A percentile compares a stretch with the other conserved stretches of the same genome.
phyloP scores from a whole-genome alignment of 2,113 vertebrate genomes.

The Coracopsis vasa region DNA sequence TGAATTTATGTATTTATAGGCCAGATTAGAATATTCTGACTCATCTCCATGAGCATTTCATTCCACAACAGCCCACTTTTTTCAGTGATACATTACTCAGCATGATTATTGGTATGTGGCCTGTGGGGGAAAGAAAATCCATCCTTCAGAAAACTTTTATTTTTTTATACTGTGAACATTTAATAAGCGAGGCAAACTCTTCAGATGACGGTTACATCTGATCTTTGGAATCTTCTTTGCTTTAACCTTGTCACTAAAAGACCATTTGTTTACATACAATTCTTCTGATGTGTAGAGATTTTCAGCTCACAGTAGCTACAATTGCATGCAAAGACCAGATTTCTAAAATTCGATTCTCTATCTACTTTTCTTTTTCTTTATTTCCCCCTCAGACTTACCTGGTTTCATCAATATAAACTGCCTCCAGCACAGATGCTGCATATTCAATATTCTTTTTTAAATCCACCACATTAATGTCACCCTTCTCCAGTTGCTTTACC shows the following conservation, averaged over 20 bases:
- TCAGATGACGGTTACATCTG: background rate
- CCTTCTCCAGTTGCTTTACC: constrained; percentile 94
- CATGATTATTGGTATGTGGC: background rate
- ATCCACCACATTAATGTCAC: constrained; percentile 89
- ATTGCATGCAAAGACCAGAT: background rate
- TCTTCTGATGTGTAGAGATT: background rate
- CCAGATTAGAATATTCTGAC: background rate
- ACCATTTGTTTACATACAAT: rapidly evolving
- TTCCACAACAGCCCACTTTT: background rate
- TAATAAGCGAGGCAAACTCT: background rate
- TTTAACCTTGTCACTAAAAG: background rate
- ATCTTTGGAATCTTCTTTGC: background rate
- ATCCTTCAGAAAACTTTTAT: background rate
- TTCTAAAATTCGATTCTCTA: background rate
- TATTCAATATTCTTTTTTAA: constrained; percentile 96
- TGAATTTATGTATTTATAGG: background rate
- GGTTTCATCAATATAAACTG: constrained; percentile 97
- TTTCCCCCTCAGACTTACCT: constrained; percentile 67
- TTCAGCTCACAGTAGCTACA: background rate
- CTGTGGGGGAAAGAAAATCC: background rate
- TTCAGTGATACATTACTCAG: background rate
- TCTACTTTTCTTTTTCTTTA: background rate
- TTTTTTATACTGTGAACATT: background rate
- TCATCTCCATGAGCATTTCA: background rate
- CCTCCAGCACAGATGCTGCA: constrained; percentile 92